A percentile compares a stretch with the other conserved stretches of the same genome.
phyloP scores from a whole-genome alignment of 1,140 invertebrate genomes.

The Lysiphlebus fabarum region DNA sequence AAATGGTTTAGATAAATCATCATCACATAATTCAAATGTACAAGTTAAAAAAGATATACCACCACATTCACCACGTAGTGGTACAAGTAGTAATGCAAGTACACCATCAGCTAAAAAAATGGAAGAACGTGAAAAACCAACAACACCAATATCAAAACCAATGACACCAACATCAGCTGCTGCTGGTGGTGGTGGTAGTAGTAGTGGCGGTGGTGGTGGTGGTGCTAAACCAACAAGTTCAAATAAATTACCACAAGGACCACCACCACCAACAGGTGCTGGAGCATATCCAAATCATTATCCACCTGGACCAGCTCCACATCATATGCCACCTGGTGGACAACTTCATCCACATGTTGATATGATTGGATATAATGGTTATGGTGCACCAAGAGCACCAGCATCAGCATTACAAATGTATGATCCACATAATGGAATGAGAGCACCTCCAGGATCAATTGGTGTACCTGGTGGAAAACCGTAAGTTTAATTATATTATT shows the following conservation, averaged over 20 bases:
- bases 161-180: constrained; percentile 76
- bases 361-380: constrained; percentile 50
- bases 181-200: constrained; percentile 46
- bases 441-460: constrained; percentile 55
- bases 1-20: constrained; percentile 68
- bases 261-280: constrained; percentile 31
- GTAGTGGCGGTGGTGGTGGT: constrained; percentile 45
- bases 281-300: constrained; percentile 43
- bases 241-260: constrained; percentile 41
- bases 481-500: constrained; percentile 62
- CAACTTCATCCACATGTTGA: constrained; percentile 47
- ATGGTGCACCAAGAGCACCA: constrained; percentile 45
- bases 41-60: constrained; percentile 59
- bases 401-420: constrained; percentile 55
- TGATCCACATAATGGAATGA: constrained; percentile 66
- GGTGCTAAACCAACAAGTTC: constrained; percentile 49
- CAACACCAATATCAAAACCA: constrained; percentile 86
- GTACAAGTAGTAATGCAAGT: constrained; percentile 75
- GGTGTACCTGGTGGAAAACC: constrained; percentile 84
- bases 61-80: constrained; percentile 65
- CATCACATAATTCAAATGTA: constrained; percentile 43
- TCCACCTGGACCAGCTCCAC: constrained; percentile 41
- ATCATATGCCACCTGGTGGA: constrained; percentile 44
- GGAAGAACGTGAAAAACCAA: constrained; percentile 73
- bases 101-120: constrained; percentile 73